These are phyloP conservation scores for Hanleya hanleyi DNA, from an alignment of 2,888 invertebrate species.

Conservation along the genomic window DNA sequence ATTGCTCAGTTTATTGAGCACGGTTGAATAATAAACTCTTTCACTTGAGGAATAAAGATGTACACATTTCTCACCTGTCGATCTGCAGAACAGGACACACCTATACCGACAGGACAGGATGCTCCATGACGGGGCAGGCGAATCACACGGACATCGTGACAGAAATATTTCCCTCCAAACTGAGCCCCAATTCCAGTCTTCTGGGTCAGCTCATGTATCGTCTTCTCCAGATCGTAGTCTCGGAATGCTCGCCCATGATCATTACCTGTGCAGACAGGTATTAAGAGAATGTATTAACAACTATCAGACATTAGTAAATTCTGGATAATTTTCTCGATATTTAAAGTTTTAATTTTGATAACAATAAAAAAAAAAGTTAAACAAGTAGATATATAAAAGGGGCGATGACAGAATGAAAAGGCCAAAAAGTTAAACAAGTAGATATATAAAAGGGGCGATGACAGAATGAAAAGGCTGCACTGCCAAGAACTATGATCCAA, in stretches of 20 bases:
- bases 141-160: conserved; percentile 73
- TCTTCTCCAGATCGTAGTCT: conserved; percentile 66
- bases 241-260: conserved; percentile 72
- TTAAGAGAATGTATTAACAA: too few species aligned
- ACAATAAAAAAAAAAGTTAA: neutral
- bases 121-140: conserved; percentile 73
- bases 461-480: too few species aligned
- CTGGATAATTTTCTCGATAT: too few species aligned
- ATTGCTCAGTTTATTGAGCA: too few species aligned
- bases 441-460: too few species aligned
- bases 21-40: too few species aligned
- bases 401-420: too few species aligned
- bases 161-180: conserved; percentile 74
- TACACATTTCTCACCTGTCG: conserved; percentile 61
- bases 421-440: too few species aligned
- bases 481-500: too few species aligned
- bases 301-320: too few species aligned
- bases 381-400: too few species aligned
- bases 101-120: conserved; percentile 73
- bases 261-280: conserved; percentile 63
- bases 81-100: conserved; percentile 74
- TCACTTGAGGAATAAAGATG: neutral
- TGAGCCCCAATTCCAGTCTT: conserved; percentile 72
- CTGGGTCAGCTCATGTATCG: conserved; percentile 68
- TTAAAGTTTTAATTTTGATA: neutral